A percentile compares a stretch with the other conserved stretches of the same genome.
phyloP scores from a whole-genome alignment of 2,797 vertebrate genomes.

The Sciurus vulgaris region DNA sequence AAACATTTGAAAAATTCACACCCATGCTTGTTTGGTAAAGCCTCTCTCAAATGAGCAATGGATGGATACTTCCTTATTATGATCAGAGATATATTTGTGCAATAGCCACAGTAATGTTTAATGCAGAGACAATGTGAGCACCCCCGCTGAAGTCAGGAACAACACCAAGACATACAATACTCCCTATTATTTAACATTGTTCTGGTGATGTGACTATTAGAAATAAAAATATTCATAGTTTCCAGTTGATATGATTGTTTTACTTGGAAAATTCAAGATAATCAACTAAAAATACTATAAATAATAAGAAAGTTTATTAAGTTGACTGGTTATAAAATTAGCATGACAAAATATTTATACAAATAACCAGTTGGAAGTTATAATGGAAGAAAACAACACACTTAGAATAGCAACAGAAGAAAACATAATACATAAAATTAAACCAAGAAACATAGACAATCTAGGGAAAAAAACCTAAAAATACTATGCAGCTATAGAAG shows the following conservation, averaged over 20 bases:
- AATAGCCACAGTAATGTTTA: not conserved
- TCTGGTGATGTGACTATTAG: not conserved
- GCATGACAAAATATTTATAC: not conserved
- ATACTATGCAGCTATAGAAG: not conserved
- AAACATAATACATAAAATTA: not conserved
- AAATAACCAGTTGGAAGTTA: not conserved
- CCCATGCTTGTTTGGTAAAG: not conserved
- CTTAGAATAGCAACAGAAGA: conserved; percentile 17
- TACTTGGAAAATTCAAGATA: conserved; percentile 42
- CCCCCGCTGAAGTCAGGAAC: not conserved
- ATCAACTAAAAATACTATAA: conserved; percentile 2
- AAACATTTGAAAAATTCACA: conserved; percentile 21
- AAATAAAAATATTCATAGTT: conserved; percentile 29
- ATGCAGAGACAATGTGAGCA: not conserved
- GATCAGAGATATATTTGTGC: not conserved
- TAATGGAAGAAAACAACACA: not conserved
- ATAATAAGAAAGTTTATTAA: conserved; percentile 19
- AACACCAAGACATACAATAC: not conserved
- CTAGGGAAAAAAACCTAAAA: not conserved
- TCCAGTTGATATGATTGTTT: not conserved
- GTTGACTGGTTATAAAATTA: conserved; percentile 44
- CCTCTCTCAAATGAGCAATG: not conserved
- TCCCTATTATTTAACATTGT: not conserved
- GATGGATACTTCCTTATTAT: not conserved
- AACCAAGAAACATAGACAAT: not conserved